These are phyloP conservation scores for Acanthopagrus latus DNA, from an alignment of 2,797 vertebrate species.

Conservation along the genomic window DNA sequence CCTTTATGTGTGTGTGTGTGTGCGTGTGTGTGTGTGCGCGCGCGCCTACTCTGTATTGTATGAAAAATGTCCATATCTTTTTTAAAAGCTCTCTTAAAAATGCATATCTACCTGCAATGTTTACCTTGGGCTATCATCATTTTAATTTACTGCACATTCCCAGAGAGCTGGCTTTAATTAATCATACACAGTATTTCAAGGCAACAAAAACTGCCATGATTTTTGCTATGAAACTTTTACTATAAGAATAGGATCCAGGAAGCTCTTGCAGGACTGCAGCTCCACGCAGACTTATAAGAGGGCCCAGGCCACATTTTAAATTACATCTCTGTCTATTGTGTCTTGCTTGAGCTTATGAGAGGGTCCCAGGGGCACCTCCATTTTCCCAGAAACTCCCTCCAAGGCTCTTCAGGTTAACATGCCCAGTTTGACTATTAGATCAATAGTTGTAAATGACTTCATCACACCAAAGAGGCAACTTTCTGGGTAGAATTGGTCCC, in stretches of 20 bases:
- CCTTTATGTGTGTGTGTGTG: not conserved
- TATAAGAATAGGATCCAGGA: constrained; percentile 20
- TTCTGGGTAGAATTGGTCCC: constrained; percentile 78
- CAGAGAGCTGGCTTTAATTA: not conserved
- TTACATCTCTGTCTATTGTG: constrained; percentile 78
- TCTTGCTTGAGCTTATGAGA: constrained; percentile 77
- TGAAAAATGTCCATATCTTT: not conserved
- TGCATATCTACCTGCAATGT: not conserved
- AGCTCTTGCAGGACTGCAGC: constrained; percentile 23
- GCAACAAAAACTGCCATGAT: not conserved
- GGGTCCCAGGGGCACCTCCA: constrained; percentile 78
- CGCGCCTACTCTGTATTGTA: not conserved
- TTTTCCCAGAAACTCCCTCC: constrained; percentile 83
- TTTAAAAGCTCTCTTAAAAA: not conserved
- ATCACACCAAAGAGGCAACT: constrained; percentile 83
- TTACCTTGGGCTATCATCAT: not conserved
- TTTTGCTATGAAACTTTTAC: constrained; percentile 19
- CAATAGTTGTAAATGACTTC: constrained; percentile 89
- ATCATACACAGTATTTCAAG: not conserved
- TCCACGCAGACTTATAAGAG: constrained; percentile 51
- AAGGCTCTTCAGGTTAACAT: constrained; percentile 85
- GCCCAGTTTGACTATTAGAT: constrained; percentile 84
- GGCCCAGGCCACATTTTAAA: constrained; percentile 68
- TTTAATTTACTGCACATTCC: constrained; percentile 1
- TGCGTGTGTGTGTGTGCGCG: too few relatives aligned